Conservation (phyloP, 2,888 invertebrate species). For the Glyphotaelius pellucidus region DNA sequence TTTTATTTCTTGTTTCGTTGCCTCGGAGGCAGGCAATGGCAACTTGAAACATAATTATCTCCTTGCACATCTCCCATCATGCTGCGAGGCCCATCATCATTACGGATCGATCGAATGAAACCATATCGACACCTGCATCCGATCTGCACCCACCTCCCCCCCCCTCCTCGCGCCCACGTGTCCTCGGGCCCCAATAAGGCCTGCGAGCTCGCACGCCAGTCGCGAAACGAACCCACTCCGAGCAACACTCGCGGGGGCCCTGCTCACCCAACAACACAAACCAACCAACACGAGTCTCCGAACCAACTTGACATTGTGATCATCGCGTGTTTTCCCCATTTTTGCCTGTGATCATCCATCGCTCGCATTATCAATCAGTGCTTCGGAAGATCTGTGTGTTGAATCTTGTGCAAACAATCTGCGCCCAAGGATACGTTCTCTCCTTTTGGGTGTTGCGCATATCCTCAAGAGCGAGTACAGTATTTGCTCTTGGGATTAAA, state of each 20-base stretch:
- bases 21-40: neutral
- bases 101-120: conserved; percentile 14
- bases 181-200: conserved; percentile 48
- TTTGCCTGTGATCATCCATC: conserved; percentile 24
- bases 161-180: conserved; percentile 41
- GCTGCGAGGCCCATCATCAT: conserved; percentile 19
- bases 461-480: neutral
- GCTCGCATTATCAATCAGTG: neutral
- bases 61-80: neutral
- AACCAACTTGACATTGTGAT: neutral
- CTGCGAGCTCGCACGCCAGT: conserved; percentile 54
- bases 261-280: conserved; percentile 5
- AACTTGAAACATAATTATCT: neutral
- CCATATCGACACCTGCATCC: conserved; percentile 43
- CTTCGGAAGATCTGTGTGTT: neutral
- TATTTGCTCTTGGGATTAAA: neutral
- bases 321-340: conserved; percentile 17
- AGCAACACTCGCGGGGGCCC: conserved; percentile 55
- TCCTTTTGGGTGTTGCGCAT: conserved; percentile 8
- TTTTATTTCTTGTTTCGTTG: neutral
- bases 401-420: neutral
- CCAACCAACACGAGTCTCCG: conserved; percentile 26
- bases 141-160: conserved; percentile 36
- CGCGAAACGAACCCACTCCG: conserved; percentile 65
- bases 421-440: neutral